phyloP scores from a whole-genome alignment of 2,113 vertebrate genomes.

The Sorex fumeus region DNA sequence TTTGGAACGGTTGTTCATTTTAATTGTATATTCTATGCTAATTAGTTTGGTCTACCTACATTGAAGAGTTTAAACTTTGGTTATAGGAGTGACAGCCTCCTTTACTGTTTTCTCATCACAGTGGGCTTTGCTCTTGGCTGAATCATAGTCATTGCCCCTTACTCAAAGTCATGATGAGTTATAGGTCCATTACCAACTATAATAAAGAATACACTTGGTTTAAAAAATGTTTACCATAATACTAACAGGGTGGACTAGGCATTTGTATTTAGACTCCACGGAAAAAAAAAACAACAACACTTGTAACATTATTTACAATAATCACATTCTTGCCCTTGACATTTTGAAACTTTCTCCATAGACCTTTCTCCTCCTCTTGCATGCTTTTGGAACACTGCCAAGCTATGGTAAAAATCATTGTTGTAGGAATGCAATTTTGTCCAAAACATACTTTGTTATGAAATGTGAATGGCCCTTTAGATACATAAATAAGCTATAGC shows the following conservation, averaged over 20 bases:
- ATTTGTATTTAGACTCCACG: slow-evolving; percentile 61
- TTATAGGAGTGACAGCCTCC: neutral
- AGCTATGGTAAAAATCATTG: neutral
- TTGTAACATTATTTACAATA: slow-evolving; percentile 29
- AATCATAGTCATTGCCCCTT: slow-evolving; percentile 30
- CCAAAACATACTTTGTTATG: neutral
- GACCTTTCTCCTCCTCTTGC: neutral
- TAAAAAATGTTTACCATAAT: slow-evolving; percentile 31
- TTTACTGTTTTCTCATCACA: slow-evolving; percentile 25
- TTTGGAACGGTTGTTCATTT: neutral
- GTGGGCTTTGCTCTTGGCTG: slow-evolving; percentile 30
- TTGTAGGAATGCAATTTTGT: neutral
- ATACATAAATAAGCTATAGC: neutral
- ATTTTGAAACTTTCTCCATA: slow-evolving; percentile 7
- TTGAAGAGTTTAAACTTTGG: neutral
- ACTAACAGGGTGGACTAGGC: slow-evolving; percentile 23
- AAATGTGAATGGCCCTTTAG: neutral
- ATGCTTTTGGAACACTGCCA: neutral
- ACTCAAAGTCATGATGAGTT: slow-evolving; percentile 61
- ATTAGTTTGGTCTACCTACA: slow-evolving; percentile 8
- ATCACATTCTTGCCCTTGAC: neutral
- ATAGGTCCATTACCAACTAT: slow-evolving; percentile 25
- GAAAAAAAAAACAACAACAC: slow-evolving; percentile 34
- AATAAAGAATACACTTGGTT: neutral
- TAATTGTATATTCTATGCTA: slow-evolving; percentile 29